Evolutionary conservation across 2,888 invertebrate genomes (phyloP).

Genomic region (Polymixis lichenea): DNA sequence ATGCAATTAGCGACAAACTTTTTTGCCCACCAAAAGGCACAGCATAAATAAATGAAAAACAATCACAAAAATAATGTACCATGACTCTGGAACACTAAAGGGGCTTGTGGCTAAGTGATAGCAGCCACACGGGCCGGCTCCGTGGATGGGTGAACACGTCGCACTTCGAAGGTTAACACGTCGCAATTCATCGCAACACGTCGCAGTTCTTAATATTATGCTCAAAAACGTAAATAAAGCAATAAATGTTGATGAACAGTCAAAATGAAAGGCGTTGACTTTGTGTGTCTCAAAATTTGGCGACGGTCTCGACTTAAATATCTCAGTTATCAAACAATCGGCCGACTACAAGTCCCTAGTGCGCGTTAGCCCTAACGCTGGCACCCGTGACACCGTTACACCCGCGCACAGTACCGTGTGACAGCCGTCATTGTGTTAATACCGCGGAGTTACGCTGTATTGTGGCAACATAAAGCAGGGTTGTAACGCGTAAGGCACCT

Average conservation of each 20-base stretch:
- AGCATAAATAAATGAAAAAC: not conserved
- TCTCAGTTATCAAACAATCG: not conserved
- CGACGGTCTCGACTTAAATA: not conserved
- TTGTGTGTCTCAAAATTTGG: not conserved
- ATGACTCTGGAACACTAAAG: too few species aligned
- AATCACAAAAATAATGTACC: not conserved
- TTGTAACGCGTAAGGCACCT: not conserved
- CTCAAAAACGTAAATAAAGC: not conserved
- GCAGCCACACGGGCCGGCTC: too few species aligned
- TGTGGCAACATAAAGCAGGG: not conserved
- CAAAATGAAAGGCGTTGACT: not conserved
- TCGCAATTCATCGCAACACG: too few species aligned
- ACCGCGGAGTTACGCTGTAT: not conserved
- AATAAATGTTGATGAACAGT: not conserved
- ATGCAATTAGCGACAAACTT: too few species aligned
- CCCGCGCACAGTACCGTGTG: not conserved
- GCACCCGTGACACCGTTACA: not conserved
- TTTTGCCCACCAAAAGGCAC: not conserved
- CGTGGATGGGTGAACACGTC: too few species aligned
- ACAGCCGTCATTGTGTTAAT: conserved; percentile 24
- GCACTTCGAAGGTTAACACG: too few species aligned
- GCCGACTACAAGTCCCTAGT: not conserved
- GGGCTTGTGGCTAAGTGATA: too few species aligned
- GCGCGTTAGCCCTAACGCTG: not conserved
- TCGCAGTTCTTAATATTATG: too few species aligned